Base-by-base conservation (phyloP, 1,140 invertebrate genomes). In the Probaryconus sp. region DNA sequence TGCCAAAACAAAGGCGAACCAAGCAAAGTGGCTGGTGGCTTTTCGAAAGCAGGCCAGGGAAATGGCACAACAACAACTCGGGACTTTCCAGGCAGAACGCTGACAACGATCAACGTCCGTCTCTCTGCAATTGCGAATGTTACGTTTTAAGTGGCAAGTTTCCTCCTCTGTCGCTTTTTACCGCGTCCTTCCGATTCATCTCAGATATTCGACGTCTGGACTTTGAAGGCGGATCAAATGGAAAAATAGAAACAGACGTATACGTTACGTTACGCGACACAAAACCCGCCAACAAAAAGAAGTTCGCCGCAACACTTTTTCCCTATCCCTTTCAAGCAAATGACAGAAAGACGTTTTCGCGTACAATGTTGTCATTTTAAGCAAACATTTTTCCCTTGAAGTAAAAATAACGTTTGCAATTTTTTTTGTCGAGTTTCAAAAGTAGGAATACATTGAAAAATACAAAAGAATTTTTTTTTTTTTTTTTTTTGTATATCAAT, bases 121-220 rank as follows among this genome's bases (percentile, higher is more conserved):
- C 47, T n/a, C n/a, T 73, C 65, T 60, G 50, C 64, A 38, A 67
- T 48, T 43, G 38, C 33, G 63, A 65, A 20, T 26, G 69, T 68
- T 42, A 76, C 76, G 67, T 79, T 83, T 84, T 84, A 84, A 84
- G 82, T 83, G 81, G 80, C 78, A 84, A 84, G 81, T 83, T 84
- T 81, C 70, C 77, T 63, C 24, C 63, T 28, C 50, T 10, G 56
- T 40, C 67, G 56, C 56, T 61, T 80, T 64, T 81, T 78, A 55
- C 58, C 51, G 50, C 67, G 35, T 77, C 58, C 60, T 72, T 76
- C 64, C 70, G 75, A 79, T 78, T 78, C 78, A 72, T 81, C 80
- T 79, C 79, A 82, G 73, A 79, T 78, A 77, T 77, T 81, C 72
- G 79, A 77, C 48, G 48, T 76, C 56, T 71, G 61, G 67, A 69